Base-by-base conservation (phyloP, 2,113 vertebrate species). In the Pangasianodon gigas region DNA sequence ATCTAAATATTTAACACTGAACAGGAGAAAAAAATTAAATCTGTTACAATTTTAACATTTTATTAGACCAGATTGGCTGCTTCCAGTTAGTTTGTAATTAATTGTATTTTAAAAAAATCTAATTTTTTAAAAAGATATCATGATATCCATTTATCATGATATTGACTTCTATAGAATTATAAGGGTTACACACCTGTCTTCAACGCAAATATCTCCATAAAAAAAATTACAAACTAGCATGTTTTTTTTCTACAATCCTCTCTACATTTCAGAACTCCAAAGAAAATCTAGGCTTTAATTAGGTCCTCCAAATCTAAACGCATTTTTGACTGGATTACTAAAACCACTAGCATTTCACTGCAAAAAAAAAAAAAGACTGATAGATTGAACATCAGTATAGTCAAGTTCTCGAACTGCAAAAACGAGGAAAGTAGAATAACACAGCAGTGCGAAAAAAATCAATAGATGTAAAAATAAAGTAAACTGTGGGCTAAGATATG, bases 391-490 rank as follows among this genome's bases (percentile, higher is more conserved):
- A 26, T 13, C n/a, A 4, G n/a, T 56, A 41, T 11, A 5, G 51
- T 26, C 3, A 10, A 60, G 54, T 44, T 60, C 54, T 62, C 11
- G 18, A 37, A 58, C 8, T 84, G 54, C 37, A 62, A 44, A 44
- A 84, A 13, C 37, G 10, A 14, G 21, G 19, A 60, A 84, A 44
- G 32, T 26, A 60, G 79, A 82, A 26, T 51, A 80, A 80, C 77
- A 54, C 51, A 54, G 56, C 82, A 60, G 54, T 11, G 56, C 11
- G 1, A 21, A 60, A 56, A 81, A 60, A 84, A 82, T 82, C 82
- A 84, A 84, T 84, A 60, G 4, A 84, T 84, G 82, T 60, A 84
- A 84, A 84, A 84, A 84, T 84, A 84, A 84, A 84, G 14, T 41
- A 84, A 58, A 84, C 56, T 84, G 32, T 84, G 56, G 82, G 82